Evolutionary conservation across 2,113 vertebrate genomes (phyloP).

Genomic region (Ailurus styani): DNA sequence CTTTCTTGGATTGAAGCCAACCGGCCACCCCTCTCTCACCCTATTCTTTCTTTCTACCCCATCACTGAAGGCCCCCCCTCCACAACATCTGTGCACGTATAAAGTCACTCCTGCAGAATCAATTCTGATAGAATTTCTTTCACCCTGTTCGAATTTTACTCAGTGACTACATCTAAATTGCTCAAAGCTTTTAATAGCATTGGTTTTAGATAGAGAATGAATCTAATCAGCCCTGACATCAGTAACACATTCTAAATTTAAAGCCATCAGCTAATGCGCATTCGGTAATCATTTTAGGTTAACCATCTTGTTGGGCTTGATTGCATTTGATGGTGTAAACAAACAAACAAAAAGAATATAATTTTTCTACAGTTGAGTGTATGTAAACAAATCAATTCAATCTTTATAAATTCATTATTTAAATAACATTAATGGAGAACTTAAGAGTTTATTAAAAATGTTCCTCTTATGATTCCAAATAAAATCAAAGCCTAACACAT

Average conservation of each 20-base stretch:
- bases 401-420: constrained; percentile 43
- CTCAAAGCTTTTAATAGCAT: constrained; percentile 48
- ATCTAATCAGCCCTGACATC: constrained; percentile 57
- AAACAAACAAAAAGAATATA: constrained; percentile 2
- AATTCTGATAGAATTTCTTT: not conserved
- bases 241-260: constrained; percentile 31
- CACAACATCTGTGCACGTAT: not conserved
- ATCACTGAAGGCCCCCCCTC: no score
- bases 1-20: not conserved
- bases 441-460: constrained; percentile 37
- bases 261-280: constrained; percentile 9
- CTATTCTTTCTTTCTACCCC: not conserved
- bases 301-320: constrained; percentile 51
- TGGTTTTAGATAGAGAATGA: constrained; percentile 1
- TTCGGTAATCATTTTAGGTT: constrained; percentile 44
- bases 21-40: not conserved
- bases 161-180: not conserved
- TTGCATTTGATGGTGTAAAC: constrained; percentile 57
- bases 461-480: constrained; percentile 39
- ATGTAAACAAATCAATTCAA: constrained; percentile 51
- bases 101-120: not conserved
- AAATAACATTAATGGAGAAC: constrained; percentile 38
- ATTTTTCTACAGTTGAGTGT: constrained; percentile 30
- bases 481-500: not conserved
- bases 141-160: not conserved